Evolutionary conservation across 1,140 invertebrate genomes (phyloP), one percentile per base, ranked within the genome.

Genomic region (Eurytemora carolleeae): DNA sequence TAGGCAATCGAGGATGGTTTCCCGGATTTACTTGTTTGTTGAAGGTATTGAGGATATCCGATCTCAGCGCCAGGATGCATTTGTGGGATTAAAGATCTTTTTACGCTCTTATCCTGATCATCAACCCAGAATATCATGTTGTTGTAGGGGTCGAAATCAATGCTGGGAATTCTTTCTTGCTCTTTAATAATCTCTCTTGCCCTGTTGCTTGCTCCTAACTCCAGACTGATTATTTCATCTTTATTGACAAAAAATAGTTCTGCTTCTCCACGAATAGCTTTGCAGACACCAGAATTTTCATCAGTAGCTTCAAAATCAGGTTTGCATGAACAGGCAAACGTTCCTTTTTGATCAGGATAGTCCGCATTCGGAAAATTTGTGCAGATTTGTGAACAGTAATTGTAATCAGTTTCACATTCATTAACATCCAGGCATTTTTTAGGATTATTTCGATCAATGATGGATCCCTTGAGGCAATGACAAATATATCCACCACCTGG

Each of bases 111-210:
- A 55, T 91, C 83, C 64, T 85, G 84, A 55, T 84, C 83, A 69
- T 96, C 91, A 0, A 88, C 86, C 89, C 91, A 96, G 71, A 89
- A 95, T 24, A 95, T 71, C 65, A 92, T 87, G 70, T 89, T 82
- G 44, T 76, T 73, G 44, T 77, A 77, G 0, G 84, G 83, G 67
- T 80, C 85, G 67, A 88, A 89, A 72, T 96, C 92, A 24, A 97
- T 71, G 0, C 87, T 83, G 67, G 88, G 82, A 53, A 95, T 84
- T 24, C 87, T 78, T 67, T 86, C 87, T 70, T 92, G 86, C 2
- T 86, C 80, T 0, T 76, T 74, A 16, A 92, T 82, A 1, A 95
- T 79, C 63, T 84, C 81, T 44, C 31, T 7, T 44, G 7, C 31
- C 31, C n/a, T n/a, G n/a, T 44, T 44, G 7, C 7, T 44, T 44